Evolutionary conservation across 1,140 invertebrate species (phyloP).

Genomic region (Harlomillsia oculata): DNA sequence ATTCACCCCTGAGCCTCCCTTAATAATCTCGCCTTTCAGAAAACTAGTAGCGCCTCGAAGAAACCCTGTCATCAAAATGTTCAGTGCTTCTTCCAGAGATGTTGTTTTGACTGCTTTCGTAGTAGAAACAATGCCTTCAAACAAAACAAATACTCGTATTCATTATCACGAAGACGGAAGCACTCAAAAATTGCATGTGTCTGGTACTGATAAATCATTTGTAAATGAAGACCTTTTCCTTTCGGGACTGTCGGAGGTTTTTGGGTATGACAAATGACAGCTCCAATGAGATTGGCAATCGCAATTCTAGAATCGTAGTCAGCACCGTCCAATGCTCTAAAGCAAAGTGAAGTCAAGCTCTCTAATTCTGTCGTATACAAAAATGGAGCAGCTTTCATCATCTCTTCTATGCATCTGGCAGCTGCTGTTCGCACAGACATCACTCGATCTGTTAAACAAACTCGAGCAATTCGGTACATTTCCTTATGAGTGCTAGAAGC

Average conservation of each 20-base stretch:
- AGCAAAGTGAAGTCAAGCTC: slow-evolving; percentile 75
- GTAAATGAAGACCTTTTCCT: background rate
- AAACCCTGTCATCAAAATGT: slow-evolving; percentile 88
- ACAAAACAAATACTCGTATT: no score
- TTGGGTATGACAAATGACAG: slow-evolving; percentile 74
- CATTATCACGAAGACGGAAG: no score
- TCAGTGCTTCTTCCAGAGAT: slow-evolving; percentile 85
- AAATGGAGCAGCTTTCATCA: slow-evolving; percentile 80
- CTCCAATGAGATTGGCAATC: slow-evolving; percentile 81
- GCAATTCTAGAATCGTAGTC: slow-evolving; percentile 89
- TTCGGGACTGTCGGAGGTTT: slow-evolving; percentile 32
- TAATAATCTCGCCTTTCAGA: slow-evolving; percentile 92
- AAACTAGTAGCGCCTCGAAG: slow-evolving; percentile 87
- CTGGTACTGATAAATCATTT: no score
- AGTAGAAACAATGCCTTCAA: slow-evolving; percentile 52
- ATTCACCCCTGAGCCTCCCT: slow-evolving; percentile 82
- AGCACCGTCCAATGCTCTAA: slow-evolving; percentile 83
- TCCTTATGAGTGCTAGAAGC: slow-evolving; percentile 80
- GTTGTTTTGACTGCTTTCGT: slow-evolving; percentile 50
- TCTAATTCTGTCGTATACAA: slow-evolving; percentile 83
- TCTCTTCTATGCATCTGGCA: slow-evolving; percentile 67
- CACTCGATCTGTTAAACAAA: slow-evolving; percentile 75
- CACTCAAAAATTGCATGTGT: no score
- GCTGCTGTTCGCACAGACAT: slow-evolving; percentile 79
- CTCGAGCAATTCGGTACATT: slow-evolving; percentile 77